phyloP scores from a whole-genome alignment of 2,797 vertebrate species.

The Otolemur crassicaudatus region DNA sequence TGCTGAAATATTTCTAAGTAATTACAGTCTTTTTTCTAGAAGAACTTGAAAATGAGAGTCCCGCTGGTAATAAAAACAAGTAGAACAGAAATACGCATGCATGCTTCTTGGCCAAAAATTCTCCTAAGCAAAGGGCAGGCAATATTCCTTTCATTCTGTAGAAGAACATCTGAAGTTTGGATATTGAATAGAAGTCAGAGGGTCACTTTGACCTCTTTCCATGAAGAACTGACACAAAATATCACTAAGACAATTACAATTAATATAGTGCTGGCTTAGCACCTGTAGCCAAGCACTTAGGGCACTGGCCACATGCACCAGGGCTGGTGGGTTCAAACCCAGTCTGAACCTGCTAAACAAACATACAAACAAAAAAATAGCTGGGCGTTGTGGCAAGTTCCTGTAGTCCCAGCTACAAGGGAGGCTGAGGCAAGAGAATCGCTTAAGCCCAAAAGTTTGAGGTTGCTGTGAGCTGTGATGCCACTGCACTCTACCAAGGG shows the following conservation, averaged over 20 bases:
- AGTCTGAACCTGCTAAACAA: no score
- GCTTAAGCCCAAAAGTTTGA: no score
- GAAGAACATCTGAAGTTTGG: slow-evolving; percentile 35
- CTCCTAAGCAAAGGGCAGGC: slow-evolving; percentile 13
- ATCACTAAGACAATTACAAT: neutral
- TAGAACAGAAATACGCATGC: neutral
- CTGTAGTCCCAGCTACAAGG: no score
- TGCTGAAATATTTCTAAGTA: slow-evolving; percentile 63
- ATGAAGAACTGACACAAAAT: neutral
- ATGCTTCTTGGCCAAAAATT: neutral
- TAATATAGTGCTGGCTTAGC: neutral
- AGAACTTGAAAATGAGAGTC: slow-evolving; percentile 60
- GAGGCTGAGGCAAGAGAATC: no score
- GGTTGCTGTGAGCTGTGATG: no score
- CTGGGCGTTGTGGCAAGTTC: no score
- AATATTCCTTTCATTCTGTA: neutral
- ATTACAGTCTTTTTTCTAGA: slow-evolving; percentile 55
- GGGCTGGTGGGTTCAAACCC: no score
- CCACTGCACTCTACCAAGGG: no score
- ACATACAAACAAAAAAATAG: no score
- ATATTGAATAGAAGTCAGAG: neutral
- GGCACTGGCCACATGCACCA: no score
- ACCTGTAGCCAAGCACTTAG: no score
- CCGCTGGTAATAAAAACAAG: slow-evolving; percentile 61
- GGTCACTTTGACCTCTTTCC: slow-evolving; percentile 29